These are phyloP conservation scores for Daboia siamensis DNA, from an alignment of 2,113 vertebrate genomes.

Conservation along the genomic window DNA sequence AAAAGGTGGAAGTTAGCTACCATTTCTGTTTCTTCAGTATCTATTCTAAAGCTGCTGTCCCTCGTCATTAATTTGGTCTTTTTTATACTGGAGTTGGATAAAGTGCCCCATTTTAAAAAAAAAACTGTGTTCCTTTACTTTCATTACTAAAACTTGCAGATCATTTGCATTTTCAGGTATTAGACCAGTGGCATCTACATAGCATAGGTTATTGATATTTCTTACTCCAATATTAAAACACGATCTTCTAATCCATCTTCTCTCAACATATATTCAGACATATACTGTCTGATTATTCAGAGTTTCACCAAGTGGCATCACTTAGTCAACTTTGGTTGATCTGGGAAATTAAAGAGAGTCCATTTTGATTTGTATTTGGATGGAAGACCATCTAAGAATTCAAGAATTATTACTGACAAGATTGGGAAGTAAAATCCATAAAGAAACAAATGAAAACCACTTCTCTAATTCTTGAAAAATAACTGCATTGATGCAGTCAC, in stretches of 20 bases:
- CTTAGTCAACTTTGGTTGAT: not conserved
- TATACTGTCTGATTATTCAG: not conserved
- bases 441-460: not conserved
- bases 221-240: not conserved
- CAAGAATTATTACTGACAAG: not conserved
- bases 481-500: not conserved
- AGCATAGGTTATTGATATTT: not conserved
- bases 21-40: not conserved
- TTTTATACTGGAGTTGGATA: not conserved
- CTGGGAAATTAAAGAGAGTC: not conserved
- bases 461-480: not conserved
- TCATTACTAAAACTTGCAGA: not conserved
- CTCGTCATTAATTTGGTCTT: not conserved
- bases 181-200: not conserved
- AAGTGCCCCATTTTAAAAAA: not conserved
- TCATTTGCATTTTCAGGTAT: not conserved
- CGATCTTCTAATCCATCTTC: not conserved
- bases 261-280: not conserved
- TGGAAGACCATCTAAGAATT: not conserved
- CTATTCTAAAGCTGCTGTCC: not conserved
- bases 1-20: not conserved
- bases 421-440: not conserved
- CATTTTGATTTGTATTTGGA: not conserved
- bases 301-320: not conserved
- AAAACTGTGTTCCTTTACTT: not conserved